Percentiles rank a stretch among this genome's conserved stretches.
phyloP scores from a whole-genome alignment of 2,113 vertebrate genomes.

The Python bivittatus region DNA sequence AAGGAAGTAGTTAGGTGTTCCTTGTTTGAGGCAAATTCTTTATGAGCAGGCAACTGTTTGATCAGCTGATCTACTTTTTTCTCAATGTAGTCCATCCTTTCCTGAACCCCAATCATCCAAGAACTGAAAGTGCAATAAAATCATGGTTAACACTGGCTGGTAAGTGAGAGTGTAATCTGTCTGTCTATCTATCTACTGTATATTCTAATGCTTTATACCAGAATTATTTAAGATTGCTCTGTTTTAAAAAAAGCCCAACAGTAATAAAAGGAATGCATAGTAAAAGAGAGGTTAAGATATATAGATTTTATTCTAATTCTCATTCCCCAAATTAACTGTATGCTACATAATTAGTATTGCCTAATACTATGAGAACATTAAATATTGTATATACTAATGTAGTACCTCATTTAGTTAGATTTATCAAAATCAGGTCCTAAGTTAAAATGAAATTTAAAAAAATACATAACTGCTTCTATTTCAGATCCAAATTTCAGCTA shows the following conservation, averaged over 20 bases:
- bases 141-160: slow-evolving; percentile 25
- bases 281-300: not conserved
- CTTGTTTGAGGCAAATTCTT: slow-evolving; percentile 71
- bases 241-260: not conserved
- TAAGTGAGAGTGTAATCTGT: not conserved
- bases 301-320: not conserved
- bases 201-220: not conserved
- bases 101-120: slow-evolving; percentile 67
- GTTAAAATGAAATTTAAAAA: not conserved
- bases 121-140: slow-evolving; percentile 66
- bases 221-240: not conserved
- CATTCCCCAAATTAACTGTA: not conserved
- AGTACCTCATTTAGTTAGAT: not conserved
- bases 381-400: not conserved
- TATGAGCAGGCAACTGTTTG: slow-evolving; percentile 65
- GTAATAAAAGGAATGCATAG: not conserved
- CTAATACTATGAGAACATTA: not conserved
- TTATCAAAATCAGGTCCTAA: not conserved
- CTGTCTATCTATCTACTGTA: slow-evolving; percentile 26
- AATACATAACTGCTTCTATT: not conserved
- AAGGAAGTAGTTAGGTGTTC: slow-evolving; percentile 68
- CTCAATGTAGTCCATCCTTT: slow-evolving; percentile 77
- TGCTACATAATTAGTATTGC: not conserved
- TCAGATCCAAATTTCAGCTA: slow-evolving; percentile 42
- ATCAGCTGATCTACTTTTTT: slow-evolving; percentile 71